Conservation (phyloP, 2,113 vertebrate species). For the Thunnus maccoyii region DNA sequence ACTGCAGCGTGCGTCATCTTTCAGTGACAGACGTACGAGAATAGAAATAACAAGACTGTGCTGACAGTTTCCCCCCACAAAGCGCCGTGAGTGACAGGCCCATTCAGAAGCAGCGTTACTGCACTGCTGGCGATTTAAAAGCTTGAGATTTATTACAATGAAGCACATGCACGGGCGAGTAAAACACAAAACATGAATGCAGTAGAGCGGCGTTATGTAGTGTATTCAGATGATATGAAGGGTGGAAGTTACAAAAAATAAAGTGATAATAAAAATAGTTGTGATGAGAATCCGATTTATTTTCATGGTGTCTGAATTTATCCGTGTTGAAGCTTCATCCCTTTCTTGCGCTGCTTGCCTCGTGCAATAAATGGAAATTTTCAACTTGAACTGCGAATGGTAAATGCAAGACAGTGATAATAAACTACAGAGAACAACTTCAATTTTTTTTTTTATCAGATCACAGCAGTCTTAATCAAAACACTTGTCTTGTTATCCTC, state of each 20-base stretch:
- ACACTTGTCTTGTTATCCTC: slow-evolving; percentile 25
- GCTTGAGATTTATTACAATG: neutral
- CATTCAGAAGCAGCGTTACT: slow-evolving; percentile 21
- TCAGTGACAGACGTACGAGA: slow-evolving; percentile 44
- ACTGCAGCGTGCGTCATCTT: slow-evolving; percentile 23
- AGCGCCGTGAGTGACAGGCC: slow-evolving; percentile 16
- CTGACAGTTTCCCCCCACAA: slow-evolving; percentile 38
- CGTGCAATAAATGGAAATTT: slow-evolving; percentile 13
- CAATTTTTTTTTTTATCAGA: slow-evolving; percentile 18
- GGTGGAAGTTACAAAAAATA: neutral
- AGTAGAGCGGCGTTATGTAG: neutral
- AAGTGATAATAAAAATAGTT: neutral
- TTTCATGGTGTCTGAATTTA: neutral
- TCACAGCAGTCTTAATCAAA: slow-evolving; percentile 32
- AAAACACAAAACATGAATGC: slow-evolving; percentile 3
- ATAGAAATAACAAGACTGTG: slow-evolving; percentile 35
- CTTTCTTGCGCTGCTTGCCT: neutral
- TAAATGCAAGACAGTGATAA: slow-evolving; percentile 2
- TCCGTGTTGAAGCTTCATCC: neutral
- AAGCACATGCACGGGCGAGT: neutral
- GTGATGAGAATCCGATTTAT: neutral
- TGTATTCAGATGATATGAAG: slow-evolving; percentile 16
- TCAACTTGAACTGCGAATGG: slow-evolving; percentile 10
- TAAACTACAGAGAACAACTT: slow-evolving; percentile 10
- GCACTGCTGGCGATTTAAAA: slow-evolving; percentile 1